Evolutionary conservation across 2,113 vertebrate genomes (phyloP), one percentile per base, ranked within the genome.

Genomic region (Hippocampus mohnikei): DNA sequence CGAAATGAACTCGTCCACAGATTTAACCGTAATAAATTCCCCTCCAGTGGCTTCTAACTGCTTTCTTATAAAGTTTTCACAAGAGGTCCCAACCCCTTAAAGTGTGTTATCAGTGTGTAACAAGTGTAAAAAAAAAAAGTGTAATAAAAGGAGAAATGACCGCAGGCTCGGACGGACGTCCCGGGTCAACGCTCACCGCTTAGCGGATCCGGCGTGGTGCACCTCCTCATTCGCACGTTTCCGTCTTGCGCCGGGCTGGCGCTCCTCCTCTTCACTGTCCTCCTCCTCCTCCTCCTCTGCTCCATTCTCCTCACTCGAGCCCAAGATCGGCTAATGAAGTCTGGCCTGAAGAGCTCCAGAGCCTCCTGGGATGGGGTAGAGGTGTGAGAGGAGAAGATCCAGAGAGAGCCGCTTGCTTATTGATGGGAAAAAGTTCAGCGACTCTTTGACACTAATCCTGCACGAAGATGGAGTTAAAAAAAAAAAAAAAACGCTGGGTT

Each of bases 241-340:
- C 0, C 25, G 73, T 44, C 74, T 78, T 75, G 37, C 79, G 82
- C 8, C 74, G 90, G 0, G 86, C 80, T 78, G 58, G 58, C 7
- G 7, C 16, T 18, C 58, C 27, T 60, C 58, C 92, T 94, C 13
- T 4, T 44, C 46, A 72, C 55, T 10, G 12, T 44, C 78, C 95
- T 92, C 81, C 89, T n/a, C 37, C 96, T 92, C 81, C 89, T 91
- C 0, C 90, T 89, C 88, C 77, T 94, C 9, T 82, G 88, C 62
- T 96, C 91, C n/a, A 98, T 73, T 53, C 79, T 90, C 70, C 61
- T 90, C 78, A 97, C 74, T 67, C 97, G 92, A 74, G 92, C 90
- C 89, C 91, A 94, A 0, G 96, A 99, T 66, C 91, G 94, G 27
- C 85, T 93, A 72, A 98, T 97, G 90, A 99, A 98, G 78, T 93